A percentile compares a stretch with the other conserved stretches of the same genome.
Evolutionary conservation across 1,140 invertebrate genomes (phyloP).

Genomic region (Ladona fulva): DNA sequence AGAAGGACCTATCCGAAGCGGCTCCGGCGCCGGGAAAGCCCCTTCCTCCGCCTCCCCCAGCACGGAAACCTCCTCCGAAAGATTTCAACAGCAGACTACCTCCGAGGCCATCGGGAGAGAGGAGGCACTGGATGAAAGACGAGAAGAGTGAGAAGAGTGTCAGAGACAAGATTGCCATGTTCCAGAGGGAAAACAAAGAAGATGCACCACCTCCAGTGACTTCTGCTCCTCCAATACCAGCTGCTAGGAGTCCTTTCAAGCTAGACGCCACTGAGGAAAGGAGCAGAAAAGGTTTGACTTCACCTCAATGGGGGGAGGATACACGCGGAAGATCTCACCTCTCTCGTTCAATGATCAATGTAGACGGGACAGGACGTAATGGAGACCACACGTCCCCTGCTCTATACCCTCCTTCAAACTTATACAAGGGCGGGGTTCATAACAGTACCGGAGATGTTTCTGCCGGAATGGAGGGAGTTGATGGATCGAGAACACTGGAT

Average conservation of each 20-base stretch:
- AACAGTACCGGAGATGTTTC: constrained; percentile 26
- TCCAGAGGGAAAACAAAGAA: constrained; percentile 44
- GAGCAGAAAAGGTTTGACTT: not conserved
- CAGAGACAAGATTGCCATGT: constrained; percentile 81
- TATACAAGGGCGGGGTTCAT: constrained; percentile 21
- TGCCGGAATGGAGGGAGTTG: constrained; percentile 22
- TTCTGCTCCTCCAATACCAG: not conserved
- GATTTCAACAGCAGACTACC: constrained; percentile 20
- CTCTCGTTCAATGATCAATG: constrained; percentile 20
- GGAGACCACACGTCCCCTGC: not conserved
- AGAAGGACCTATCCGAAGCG: constrained; percentile 16
- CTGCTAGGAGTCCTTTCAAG: not conserved
- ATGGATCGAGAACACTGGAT: constrained; percentile 21
- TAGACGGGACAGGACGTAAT: constrained; percentile 16
- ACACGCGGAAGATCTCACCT: constrained; percentile 9
- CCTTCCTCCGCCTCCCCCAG: constrained; percentile 21
- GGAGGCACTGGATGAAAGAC: constrained; percentile 46
- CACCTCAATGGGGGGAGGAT: not conserved
- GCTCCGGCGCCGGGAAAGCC: constrained; percentile 20
- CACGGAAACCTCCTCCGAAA: constrained; percentile 25
- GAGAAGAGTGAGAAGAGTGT: constrained; percentile 69
- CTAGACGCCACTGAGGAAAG: not conserved
- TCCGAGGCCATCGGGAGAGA: not conserved
- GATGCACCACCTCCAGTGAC: constrained; percentile 30
- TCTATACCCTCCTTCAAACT: not conserved